Evolutionary conservation across 2,888 invertebrate genomes (phyloP).

Genomic region (Limulus polyphemus): DNA sequence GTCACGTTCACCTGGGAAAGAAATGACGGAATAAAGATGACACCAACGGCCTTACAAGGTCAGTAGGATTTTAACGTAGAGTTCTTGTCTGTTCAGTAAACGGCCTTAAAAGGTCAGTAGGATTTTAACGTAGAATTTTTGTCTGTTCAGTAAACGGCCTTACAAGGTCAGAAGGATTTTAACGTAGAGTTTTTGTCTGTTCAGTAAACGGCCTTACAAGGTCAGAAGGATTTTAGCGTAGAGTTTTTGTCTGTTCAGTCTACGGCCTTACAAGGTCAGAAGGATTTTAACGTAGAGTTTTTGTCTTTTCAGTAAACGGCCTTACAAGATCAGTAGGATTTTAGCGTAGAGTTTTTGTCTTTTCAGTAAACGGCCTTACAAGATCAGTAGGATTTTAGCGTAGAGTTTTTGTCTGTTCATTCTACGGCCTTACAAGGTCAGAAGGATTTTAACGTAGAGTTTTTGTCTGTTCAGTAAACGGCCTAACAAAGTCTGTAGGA

Average conservation of each 20-base stretch:
- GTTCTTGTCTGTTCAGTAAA: not conserved
- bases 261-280: slow-evolving; percentile 4
- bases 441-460: too few relatives aligned
- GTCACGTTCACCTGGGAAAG: slow-evolving; percentile 15
- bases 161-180: not conserved
- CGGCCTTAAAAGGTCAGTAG: slow-evolving; percentile 2
- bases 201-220: slow-evolving; percentile 7
- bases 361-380: too few relatives aligned
- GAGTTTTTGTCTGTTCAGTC: too few relatives aligned
- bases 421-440: slow-evolving; percentile 10
- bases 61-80: too few relatives aligned
- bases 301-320: not conserved
- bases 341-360: too few relatives aligned
- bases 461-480: not conserved
- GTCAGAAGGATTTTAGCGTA: too few relatives aligned
- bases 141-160: not conserved
- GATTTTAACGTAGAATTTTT: too few relatives aligned
- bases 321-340: slow-evolving; percentile 1
- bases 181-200: too few relatives aligned
- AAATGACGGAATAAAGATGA: slow-evolving; percentile 9
- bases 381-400: too few relatives aligned
- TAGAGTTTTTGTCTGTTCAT: too few relatives aligned
- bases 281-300: too few relatives aligned
- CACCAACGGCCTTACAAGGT: slow-evolving; percentile 11
- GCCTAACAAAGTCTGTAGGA: not conserved